Conservation (phyloP, 2,888 invertebrate genomes). For the Epirrita christyi region DNA sequence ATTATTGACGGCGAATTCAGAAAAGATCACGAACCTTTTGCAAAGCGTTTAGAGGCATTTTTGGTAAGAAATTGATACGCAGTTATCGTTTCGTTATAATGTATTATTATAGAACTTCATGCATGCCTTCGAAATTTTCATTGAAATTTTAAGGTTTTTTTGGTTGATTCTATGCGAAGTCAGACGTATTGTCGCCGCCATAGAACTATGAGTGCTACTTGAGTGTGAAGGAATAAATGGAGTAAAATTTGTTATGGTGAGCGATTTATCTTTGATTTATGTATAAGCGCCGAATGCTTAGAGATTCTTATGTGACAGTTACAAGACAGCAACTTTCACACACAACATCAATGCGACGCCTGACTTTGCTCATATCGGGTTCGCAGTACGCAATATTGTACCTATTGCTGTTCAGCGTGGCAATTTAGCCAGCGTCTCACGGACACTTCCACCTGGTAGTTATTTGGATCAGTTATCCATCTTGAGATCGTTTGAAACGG, state of each 20-base stretch:
- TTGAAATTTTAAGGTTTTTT: conserved; percentile 36
- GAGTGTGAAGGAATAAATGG: conserved; percentile 55
- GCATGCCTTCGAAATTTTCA: conserved; percentile 66
- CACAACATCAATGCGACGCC: too few relatives aligned
- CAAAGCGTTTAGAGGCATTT: conserved; percentile 43
- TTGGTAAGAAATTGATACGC: conserved; percentile 51
- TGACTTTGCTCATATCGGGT: too few relatives aligned
- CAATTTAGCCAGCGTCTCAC: too few relatives aligned
- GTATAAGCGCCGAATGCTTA: conserved; percentile 48
- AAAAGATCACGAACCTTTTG: conserved; percentile 33
- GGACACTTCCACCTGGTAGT: too few relatives aligned
- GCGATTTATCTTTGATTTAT: conserved; percentile 61
- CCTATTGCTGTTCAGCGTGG: too few relatives aligned
- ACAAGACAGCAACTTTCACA: conserved; percentile 7
- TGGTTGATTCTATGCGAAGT: conserved; percentile 43
- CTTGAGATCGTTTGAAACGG: too few relatives aligned
- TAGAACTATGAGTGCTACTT: conserved; percentile 61
- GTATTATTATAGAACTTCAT: conserved; percentile 72
- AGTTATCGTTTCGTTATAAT: conserved; percentile 70
- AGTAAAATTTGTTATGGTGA: conserved; percentile 70
- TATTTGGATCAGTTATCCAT: too few relatives aligned
- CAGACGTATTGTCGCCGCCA: conserved; percentile 62
- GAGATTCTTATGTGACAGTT: conserved; percentile 39
- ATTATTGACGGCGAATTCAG: conserved; percentile 13
- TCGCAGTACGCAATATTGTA: too few relatives aligned